Percentiles rank a stretch among this genome's conserved stretches.
These are phyloP conservation scores for Rhinogobio ventralis DNA, from an alignment of 2,797 vertebrate genomes.

Conservation along the genomic window DNA sequence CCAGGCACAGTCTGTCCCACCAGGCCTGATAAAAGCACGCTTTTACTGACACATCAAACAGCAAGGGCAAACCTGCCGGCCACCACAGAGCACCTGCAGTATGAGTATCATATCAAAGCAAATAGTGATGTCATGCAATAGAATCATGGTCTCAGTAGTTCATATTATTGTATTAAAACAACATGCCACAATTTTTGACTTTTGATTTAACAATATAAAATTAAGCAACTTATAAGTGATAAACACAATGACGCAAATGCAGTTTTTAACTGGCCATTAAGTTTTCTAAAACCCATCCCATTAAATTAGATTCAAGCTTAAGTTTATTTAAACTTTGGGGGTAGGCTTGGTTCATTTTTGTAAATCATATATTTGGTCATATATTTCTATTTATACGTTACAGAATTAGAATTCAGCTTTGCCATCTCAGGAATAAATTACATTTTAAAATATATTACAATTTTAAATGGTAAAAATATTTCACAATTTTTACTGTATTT, in stretches of 20 bases:
- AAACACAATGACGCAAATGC: too few relatives aligned
- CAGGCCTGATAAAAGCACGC: slow-evolving; percentile 47
- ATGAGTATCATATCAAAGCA: neutral
- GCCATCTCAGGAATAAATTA: too few relatives aligned
- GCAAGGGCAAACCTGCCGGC: slow-evolving; percentile 40
- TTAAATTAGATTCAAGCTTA: neutral
- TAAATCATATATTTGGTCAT: neutral
- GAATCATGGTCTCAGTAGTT: neutral
- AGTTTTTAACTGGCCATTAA: too few relatives aligned
- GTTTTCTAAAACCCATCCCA: neutral
- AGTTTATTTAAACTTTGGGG: neutral
- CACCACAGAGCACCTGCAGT: neutral
- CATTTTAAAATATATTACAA: too few relatives aligned
- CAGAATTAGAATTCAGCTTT: too few relatives aligned
- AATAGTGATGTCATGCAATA: neutral
- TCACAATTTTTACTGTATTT: too few relatives aligned
- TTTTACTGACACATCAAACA: slow-evolving; percentile 51
- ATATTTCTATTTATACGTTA: neutral
- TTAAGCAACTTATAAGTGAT: neutral
- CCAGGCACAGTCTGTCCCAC: slow-evolving; percentile 57
- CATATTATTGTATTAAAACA: neutral
- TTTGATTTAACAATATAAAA: neutral
- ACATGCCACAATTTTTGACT: too few relatives aligned
- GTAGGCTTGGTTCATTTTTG: neutral
- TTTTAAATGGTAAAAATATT: too few relatives aligned